These are phyloP conservation scores for Thripadectes ignobilis DNA, from an alignment of 2,797 vertebrate genomes.

Conservation along the genomic window DNA sequence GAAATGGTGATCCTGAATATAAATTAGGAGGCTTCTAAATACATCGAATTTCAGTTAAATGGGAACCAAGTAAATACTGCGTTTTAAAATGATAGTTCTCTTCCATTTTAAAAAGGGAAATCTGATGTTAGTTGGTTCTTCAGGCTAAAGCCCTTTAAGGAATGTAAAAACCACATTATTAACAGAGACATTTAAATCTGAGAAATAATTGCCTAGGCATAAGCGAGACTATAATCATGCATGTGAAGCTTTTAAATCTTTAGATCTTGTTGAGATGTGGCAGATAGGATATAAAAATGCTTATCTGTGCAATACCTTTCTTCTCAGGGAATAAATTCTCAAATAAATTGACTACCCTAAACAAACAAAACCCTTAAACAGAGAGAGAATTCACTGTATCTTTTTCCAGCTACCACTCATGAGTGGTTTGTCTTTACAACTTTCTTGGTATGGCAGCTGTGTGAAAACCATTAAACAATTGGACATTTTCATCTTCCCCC, in stretches of 20 bases:
- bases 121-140: background rate
- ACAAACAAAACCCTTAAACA: background rate
- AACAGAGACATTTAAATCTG: slow-evolving; percentile 31
- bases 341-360: slow-evolving; percentile 7
- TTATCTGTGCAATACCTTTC: background rate
- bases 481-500: background rate
- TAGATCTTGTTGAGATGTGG: slow-evolving; percentile 23
- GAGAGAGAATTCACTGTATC: background rate
- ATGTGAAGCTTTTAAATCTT: slow-evolving; percentile 37
- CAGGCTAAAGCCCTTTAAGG: background rate
- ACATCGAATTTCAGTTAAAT: background rate
- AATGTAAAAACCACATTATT: slow-evolving; percentile 4
- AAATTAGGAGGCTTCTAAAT: slow-evolving; percentile 31
- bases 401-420: background rate
- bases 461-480: background rate
- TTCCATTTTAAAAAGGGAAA: slow-evolving; percentile 5
- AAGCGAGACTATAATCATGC: slow-evolving; percentile 26
- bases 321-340: slow-evolving; percentile 13
- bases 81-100: background rate
- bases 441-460: background rate
- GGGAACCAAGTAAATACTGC: slow-evolving; percentile 1
- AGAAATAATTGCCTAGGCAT: slow-evolving; percentile 50
- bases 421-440: background rate
- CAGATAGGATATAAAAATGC: slow-evolving; percentile 15
- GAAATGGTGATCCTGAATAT: slow-evolving; percentile 54